Evolutionary conservation across 1,140 invertebrate genomes (phyloP).

Genomic region (Antheraea mylitta): DNA sequence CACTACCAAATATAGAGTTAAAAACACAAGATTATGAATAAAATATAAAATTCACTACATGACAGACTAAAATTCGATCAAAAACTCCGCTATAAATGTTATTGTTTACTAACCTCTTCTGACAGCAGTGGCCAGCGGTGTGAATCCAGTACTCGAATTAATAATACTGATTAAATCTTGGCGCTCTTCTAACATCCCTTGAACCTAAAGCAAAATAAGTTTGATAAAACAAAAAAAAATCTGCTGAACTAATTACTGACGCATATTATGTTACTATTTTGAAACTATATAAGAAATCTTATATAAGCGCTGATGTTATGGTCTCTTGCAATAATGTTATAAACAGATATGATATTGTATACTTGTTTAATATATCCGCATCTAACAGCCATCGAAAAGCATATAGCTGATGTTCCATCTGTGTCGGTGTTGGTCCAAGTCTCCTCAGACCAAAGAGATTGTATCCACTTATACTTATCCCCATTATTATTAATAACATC

Average conservation of each 20-base stretch:
- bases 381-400: slow-evolving; percentile 64
- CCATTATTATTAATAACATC: background rate
- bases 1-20: too few species aligned
- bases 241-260: too few species aligned
- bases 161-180: slow-evolving; percentile 47
- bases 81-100: too few species aligned
- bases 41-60: too few species aligned
- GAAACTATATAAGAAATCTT: too few species aligned
- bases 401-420: slow-evolving; percentile 51
- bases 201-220: slow-evolving; percentile 38
- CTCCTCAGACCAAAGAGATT: slow-evolving; percentile 53
- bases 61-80: too few species aligned
- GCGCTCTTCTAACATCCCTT: slow-evolving; percentile 59
- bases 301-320: too few species aligned
- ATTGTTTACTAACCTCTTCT: slow-evolving; percentile 39
- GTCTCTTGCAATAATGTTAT: too few species aligned
- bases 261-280: too few species aligned
- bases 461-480: slow-evolving; percentile 31
- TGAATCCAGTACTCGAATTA: slow-evolving; percentile 49
- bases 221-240: background rate
- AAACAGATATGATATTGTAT: background rate
- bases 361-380: slow-evolving; percentile 66
- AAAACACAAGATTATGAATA: too few species aligned
- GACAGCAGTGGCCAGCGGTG: slow-evolving; percentile 58
- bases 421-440: slow-evolving; percentile 55